These are phyloP conservation scores for Sepiola atlantica DNA, from an alignment of 2,888 invertebrate genomes.

Conservation along the genomic window DNA sequence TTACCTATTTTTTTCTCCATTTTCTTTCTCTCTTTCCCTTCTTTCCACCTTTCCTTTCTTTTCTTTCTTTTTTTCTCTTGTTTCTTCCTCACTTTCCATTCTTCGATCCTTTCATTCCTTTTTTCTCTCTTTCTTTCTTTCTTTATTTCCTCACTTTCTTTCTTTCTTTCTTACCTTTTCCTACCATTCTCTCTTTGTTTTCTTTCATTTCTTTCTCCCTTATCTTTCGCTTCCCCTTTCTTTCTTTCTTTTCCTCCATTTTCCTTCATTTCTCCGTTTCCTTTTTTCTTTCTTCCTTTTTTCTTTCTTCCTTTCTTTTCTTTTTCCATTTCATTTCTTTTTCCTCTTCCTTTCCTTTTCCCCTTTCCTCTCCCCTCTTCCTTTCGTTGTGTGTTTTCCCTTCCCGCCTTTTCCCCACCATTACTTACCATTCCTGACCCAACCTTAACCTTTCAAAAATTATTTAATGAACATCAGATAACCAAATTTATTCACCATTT, in stretches of 20 bases:
- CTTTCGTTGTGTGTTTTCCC: neutral
- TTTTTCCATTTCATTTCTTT: neutral
- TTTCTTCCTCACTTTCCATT: too few relatives aligned
- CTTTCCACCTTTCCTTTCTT: too few relatives aligned
- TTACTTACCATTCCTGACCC: neutral
- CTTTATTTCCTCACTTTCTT: neutral
- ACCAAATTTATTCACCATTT: neutral
- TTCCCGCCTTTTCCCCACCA: neutral
- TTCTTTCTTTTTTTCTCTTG: too few relatives aligned
- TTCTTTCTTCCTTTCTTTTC: neutral
- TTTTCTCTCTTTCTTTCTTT: neutral
- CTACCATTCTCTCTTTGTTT: neutral
- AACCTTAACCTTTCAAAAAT: neutral
- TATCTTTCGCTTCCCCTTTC: neutral
- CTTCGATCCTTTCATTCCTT: neutral
- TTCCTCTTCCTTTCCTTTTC: neutral
- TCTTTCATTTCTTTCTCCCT: neutral
- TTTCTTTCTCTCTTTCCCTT: neutral
- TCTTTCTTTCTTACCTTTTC: neutral
- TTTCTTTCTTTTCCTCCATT: neutral
- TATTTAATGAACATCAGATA: constrained; percentile 32
- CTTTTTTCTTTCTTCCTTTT: neutral
- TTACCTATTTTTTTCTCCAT: too few relatives aligned
- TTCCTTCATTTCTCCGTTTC: neutral
- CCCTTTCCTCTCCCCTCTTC: neutral